phyloP scores from a whole-genome alignment of 2,113 vertebrate species.

The Heterotilapia buettikoferi region DNA sequence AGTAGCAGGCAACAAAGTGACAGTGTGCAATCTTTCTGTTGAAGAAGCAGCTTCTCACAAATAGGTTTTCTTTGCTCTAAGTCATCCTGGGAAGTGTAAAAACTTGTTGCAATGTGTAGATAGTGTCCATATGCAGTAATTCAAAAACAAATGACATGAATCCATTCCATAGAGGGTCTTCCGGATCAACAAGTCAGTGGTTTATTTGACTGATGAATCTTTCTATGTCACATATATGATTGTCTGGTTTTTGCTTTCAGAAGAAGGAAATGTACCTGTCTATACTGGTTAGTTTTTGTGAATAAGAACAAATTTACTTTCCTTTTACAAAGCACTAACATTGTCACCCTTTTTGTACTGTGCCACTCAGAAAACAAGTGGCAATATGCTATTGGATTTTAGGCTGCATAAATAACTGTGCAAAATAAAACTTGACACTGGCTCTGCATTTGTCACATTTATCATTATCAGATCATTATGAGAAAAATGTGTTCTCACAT shows the following conservation, averaged over 20 bases:
- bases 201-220: background rate
- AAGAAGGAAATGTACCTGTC: background rate
- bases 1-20: background rate
- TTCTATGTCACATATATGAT: background rate
- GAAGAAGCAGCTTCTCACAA: background rate
- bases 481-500: background rate
- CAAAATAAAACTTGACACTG: background rate
- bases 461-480: background rate
- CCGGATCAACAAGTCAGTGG: background rate
- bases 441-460: background rate
- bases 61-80: background rate
- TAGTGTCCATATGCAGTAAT: background rate
- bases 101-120: background rate
- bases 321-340: background rate
- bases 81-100: background rate
- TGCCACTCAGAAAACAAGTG: background rate
- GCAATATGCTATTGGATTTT: background rate
- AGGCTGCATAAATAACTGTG: background rate
- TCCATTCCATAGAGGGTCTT: background rate
- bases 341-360: background rate
- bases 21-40: background rate
- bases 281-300: background rate
- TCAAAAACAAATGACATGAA: background rate
- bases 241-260: background rate
- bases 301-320: background rate